phyloP scores from a whole-genome alignment of 2,888 invertebrate genomes.

The Camponotus fellah region DNA sequence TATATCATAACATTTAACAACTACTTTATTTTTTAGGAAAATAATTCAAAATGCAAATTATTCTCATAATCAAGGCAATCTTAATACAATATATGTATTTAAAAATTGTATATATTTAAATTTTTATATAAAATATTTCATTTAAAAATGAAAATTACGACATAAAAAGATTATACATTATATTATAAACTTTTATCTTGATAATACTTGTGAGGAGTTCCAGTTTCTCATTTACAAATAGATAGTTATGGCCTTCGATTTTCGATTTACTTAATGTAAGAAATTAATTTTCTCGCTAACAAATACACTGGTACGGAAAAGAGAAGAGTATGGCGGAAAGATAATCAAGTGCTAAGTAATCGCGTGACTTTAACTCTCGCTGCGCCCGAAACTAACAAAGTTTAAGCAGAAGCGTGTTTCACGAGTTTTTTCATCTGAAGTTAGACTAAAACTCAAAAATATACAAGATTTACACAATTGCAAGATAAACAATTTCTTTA shows the following conservation, averaged over 20 bases:
- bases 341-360: slow-evolving; percentile 40
- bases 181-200: not conserved
- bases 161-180: not conserved
- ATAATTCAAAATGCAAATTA: not conserved
- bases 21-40: not conserved
- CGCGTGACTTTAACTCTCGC: slow-evolving; percentile 8
- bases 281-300: slow-evolving; percentile 12
- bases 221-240: not conserved
- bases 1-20: not conserved
- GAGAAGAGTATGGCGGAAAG: not conserved
- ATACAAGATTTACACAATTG: not conserved
- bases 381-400: slow-evolving; percentile 6
- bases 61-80: not conserved
- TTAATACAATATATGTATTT: not conserved
- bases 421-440: slow-evolving; percentile 19
- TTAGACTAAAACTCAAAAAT: not conserved
- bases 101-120: not conserved
- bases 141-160: not conserved
- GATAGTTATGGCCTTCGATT: not conserved
- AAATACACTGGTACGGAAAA: slow-evolving; percentile 7
- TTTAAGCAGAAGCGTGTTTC: slow-evolving; percentile 5
- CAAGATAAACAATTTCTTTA: not conserved
- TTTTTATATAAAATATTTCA: not conserved
- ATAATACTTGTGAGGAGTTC: not conserved
- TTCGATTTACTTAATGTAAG: slow-evolving; percentile 2